Percentiles rank a stretch among this genome's conserved stretches.
phyloP scores from a whole-genome alignment of 2,113 vertebrate genomes.

The Clarias gariepinus region DNA sequence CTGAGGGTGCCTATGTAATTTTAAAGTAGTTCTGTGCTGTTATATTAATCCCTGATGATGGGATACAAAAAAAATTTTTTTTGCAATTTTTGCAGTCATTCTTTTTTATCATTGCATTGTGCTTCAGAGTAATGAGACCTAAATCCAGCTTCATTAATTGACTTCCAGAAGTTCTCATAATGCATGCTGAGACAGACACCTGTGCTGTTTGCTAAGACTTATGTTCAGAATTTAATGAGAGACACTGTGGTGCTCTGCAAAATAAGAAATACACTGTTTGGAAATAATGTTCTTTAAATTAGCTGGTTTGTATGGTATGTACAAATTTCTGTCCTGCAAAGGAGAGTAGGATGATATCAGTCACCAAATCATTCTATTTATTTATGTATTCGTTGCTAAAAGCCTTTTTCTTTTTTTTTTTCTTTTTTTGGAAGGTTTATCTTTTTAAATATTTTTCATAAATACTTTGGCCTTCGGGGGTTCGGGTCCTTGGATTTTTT shows the following conservation, averaged over 20 bases:
- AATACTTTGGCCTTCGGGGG: not conserved
- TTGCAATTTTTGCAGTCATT: not conserved
- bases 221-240: constrained; percentile 31
- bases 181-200: constrained; percentile 59
- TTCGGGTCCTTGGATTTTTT: not conserved
- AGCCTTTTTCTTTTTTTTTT: not conserved
- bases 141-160: constrained; percentile 57
- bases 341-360: not conserved
- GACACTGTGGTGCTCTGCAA: not conserved
- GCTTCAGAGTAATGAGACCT: constrained; percentile 7
- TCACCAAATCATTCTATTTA: not conserved
- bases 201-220: constrained; percentile 44
- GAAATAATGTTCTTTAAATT: not conserved
- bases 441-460: not conserved
- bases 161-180: constrained; percentile 50
- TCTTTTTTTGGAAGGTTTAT: not conserved
- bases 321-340: not conserved
- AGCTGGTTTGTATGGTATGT: not conserved
- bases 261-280: not conserved
- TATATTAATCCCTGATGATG: not conserved
- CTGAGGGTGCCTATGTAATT: not conserved
- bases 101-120: not conserved
- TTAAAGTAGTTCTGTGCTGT: not conserved
- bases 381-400: not conserved
- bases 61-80: not conserved